Percentiles rank a stretch among this genome's conserved stretches.
Conservation (phyloP, 1,140 invertebrate species). For the Habropoda laboriosa region DNA sequence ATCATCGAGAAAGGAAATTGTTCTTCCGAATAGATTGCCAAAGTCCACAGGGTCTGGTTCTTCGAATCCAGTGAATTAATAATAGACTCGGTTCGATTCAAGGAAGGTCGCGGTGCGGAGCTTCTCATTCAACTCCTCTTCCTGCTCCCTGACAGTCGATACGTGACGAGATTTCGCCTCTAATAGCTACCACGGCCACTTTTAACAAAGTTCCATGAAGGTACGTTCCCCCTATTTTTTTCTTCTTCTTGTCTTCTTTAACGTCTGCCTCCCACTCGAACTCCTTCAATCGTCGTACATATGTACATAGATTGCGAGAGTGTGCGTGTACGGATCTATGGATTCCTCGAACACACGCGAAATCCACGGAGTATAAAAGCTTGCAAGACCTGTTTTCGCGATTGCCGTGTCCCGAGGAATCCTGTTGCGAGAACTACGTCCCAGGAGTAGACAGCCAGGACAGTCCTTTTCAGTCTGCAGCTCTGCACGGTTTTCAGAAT, state of each 20-base stretch:
- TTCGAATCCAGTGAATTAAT: constrained; percentile 22
- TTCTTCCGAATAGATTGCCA: not conserved
- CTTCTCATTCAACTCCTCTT: constrained; percentile 11
- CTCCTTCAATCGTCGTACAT: constrained; percentile 4
- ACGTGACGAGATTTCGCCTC: constrained; percentile 21
- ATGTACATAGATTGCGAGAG: not conserved
- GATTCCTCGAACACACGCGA: constrained; percentile 37
- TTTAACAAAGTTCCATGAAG: constrained; percentile 21
- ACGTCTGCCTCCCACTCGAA: constrained; percentile 15
- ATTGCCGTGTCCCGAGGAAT: constrained; percentile 53
- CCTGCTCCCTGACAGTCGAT: constrained; percentile 3
- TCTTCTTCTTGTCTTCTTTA: constrained; percentile 11
- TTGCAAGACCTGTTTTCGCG: constrained; percentile 65
- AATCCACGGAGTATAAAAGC: constrained; percentile 57
- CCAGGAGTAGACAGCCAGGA: constrained; percentile 50
- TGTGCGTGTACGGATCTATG: constrained; percentile 27
- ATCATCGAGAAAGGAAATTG: not conserved
- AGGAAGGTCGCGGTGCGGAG: not conserved
- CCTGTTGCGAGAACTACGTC: constrained; percentile 21
- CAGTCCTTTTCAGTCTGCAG: constrained; percentile 50
- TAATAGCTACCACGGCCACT: constrained; percentile 13
- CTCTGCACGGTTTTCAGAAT: not conserved
- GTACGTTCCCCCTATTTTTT: too few relatives aligned
- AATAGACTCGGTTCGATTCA: constrained; percentile 24
- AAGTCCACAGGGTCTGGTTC: not conserved